Conservation (phyloP, 2,113 vertebrate genomes). For the Hiodon alosoides region DNA sequence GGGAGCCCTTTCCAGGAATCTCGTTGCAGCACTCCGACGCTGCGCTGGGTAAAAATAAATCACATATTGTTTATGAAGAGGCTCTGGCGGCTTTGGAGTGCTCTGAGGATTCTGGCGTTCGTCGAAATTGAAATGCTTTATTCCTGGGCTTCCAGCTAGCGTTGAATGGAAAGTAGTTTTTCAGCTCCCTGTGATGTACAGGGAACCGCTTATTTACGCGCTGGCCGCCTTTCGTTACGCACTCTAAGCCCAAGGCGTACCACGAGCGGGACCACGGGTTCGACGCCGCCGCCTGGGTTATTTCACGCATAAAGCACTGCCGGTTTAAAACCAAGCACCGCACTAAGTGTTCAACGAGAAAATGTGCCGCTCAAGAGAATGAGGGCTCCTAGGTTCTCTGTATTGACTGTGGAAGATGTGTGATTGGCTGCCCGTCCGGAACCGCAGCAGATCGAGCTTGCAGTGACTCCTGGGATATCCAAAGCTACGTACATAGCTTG, state of each 20-base stretch:
- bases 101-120: slow-evolving; percentile 42
- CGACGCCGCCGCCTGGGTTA: too few species aligned
- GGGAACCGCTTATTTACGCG: slow-evolving; percentile 39
- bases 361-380: too few species aligned
- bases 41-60: slow-evolving; percentile 44
- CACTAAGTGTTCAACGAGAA: too few species aligned
- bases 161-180: slow-evolving; percentile 59
- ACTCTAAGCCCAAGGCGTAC: not conserved
- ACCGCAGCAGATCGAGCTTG: too few species aligned
- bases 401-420: too few species aligned
- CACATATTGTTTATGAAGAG: slow-evolving; percentile 35
- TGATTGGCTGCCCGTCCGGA: too few species aligned
- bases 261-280: too few species aligned
- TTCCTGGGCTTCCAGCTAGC: slow-evolving; percentile 44
- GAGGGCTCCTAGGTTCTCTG: too few species aligned
- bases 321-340: too few species aligned
- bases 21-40: slow-evolving; percentile 38
- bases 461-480: too few species aligned
- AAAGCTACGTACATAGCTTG: too few species aligned
- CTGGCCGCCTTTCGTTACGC: slow-evolving; percentile 32
- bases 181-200: slow-evolving; percentile 36
- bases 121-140: slow-evolving; percentile 46
- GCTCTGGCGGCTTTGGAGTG: slow-evolving; percentile 48
- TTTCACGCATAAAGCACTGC: too few species aligned
- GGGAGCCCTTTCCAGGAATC: slow-evolving; percentile 23